Evolutionary conservation across 2,888 invertebrate genomes (phyloP).

Genomic region (Eubasilissa splendida): DNA sequence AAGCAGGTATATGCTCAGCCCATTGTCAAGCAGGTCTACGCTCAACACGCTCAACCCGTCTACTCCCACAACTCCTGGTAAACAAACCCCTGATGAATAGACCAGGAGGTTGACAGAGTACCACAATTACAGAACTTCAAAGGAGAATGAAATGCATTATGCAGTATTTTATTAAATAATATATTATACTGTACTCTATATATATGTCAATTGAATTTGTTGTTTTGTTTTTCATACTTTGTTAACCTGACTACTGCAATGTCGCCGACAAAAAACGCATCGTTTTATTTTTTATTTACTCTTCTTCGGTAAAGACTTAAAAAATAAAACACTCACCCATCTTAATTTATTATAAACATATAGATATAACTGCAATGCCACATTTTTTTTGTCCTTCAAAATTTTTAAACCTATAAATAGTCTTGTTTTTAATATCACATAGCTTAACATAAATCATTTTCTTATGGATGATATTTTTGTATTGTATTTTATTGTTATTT

Average conservation of each 20-base stretch:
- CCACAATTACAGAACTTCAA: too few species aligned
- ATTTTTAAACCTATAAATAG: neutral
- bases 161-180: too few species aligned
- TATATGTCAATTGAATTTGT: too few species aligned
- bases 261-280: neutral
- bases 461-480: neutral
- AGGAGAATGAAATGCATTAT: too few species aligned
- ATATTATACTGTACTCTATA: too few species aligned
- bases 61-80: slow-evolving; percentile 68
- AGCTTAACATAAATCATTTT: too few species aligned
- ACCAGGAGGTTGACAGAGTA: too few species aligned
- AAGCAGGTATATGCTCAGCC: slow-evolving; percentile 59
- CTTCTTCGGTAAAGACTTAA: too few species aligned
- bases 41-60: slow-evolving; percentile 60
- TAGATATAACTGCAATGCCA: slow-evolving; percentile 22
- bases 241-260: neutral
- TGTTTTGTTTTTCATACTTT: too few species aligned
- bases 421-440: neutral
- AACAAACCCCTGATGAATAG: slow-evolving; percentile 33
- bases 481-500: neutral
- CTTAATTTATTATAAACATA: neutral
- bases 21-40: slow-evolving; percentile 60
- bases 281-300: neutral
- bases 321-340: too few species aligned
- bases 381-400: neutral